Base-by-base conservation (phyloP, 2,113 vertebrate species). In the Pterocles burchelli region DNA sequence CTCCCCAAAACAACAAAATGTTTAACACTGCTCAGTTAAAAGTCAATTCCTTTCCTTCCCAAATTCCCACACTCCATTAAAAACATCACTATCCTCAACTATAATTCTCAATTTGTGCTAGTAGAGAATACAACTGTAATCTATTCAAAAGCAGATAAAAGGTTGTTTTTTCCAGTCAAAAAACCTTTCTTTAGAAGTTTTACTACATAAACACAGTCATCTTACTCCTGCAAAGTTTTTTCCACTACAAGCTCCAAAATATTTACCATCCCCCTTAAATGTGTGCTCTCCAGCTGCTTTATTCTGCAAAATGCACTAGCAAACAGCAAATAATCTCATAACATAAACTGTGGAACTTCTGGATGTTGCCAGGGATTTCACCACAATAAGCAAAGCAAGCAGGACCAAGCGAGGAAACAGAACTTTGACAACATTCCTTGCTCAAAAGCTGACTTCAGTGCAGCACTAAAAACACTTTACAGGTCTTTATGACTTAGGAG, bases 191-290 rank as follows among this genome's bases (percentile, higher is more conserved):
- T 90, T 87, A 84, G 90, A 58, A 82, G 13, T 87, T 95, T 85
- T 66, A 87, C 45, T 80, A 65, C 34, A 65, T 7, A 77, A 79
- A 91, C 25, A 80, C 24, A 90, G 45, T 46, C 17, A 31, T 72
- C 36, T 49, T 22, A 87, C 22, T 92, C 57, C 68, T 70, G 34
- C 54, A 75, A 88, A 86, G n/a, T 5, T 90, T 95, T 89, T 93
- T 90, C 80, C 88, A 57, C 34, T 77, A 10, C 19, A 67, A 86
- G 76, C 38, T 86, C 73, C 80, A 89, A 81, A 84, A 21, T 61
- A 86, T 16, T 67, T 91, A 46, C 88, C 85, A 68, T 41, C 41
- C 58, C 76, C 33, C 12, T 78, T 67, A 58, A 49, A 61, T 5
- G 16, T 7, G 5, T 17, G 25, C 25, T 68, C 49, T 54, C 48